These are phyloP conservation scores for Anthoscopus minutus DNA, from an alignment of 2,113 vertebrate genomes.

Conservation along the genomic window DNA sequence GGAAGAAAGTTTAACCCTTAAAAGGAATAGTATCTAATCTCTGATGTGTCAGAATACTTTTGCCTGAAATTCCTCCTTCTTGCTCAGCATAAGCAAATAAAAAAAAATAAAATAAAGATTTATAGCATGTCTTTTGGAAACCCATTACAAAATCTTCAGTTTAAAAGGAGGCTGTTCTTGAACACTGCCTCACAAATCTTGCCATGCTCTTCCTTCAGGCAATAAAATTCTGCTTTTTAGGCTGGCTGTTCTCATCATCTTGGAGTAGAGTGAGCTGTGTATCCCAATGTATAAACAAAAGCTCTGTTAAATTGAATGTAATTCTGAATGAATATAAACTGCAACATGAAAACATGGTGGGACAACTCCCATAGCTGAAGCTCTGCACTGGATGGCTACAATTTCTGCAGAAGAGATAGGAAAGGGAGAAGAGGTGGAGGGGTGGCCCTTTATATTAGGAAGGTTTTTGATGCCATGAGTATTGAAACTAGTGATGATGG, in stretches of 20 bases:
- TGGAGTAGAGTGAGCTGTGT: background rate
- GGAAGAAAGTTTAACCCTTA: background rate
- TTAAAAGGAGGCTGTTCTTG: background rate
- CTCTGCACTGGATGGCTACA: background rate
- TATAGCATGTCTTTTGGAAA: background rate
- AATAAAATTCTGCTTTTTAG: background rate
- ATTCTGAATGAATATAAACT: background rate
- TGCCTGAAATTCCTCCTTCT: background rate
- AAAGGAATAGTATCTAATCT: background rate
- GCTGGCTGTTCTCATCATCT: background rate
- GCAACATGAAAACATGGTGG: rapidly evolving
- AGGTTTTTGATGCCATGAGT: background rate
- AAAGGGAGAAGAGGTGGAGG: background rate
- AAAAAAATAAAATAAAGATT: background rate
- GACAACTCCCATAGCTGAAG: background rate
- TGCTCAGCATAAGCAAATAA: background rate
- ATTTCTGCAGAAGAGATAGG: background rate
- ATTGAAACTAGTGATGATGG: too few relatives aligned
- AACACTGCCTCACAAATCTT: background rate
- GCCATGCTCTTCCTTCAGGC: background rate
- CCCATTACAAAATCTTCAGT: background rate
- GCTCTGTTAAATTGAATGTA: background rate
- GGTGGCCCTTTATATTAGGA: background rate
- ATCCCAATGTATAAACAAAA: background rate
- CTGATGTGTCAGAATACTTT: background rate